Evolutionary conservation across 2,797 vertebrate species (phyloP).

Genomic region (Dromococcyx pavoninus): DNA sequence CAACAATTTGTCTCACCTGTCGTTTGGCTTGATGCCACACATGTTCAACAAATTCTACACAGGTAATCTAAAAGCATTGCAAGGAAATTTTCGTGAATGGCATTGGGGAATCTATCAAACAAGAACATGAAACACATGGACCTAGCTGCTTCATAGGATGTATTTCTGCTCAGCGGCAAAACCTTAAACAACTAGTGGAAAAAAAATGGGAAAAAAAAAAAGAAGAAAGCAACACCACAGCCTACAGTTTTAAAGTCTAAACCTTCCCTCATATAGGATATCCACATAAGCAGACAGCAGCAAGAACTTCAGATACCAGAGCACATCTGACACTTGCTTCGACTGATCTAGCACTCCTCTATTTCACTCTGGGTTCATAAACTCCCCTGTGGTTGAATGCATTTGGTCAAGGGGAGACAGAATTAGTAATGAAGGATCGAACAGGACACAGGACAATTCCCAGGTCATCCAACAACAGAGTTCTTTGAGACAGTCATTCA

Average conservation of each 20-base stretch:
- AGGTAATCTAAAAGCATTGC: neutral
- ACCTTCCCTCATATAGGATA: neutral
- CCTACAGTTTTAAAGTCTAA: neutral
- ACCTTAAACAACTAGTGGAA: neutral
- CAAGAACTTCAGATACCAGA: neutral
- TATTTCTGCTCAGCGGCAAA: neutral
- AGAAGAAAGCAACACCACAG: neutral
- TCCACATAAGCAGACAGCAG: neutral
- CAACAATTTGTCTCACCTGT: neutral
- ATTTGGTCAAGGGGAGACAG: neutral
- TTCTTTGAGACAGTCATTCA: neutral
- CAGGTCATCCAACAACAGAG: neutral
- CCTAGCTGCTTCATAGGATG: neutral
- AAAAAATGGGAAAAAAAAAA: neutral
- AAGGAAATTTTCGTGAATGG: neutral
- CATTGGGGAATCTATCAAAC: neutral
- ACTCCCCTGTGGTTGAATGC: neutral
- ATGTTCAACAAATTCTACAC: neutral
- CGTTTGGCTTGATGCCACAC: neutral
- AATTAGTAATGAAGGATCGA: neutral
- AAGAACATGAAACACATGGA: neutral
- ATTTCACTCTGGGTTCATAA: neutral
- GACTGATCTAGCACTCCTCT: neutral
- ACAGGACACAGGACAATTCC: neutral
- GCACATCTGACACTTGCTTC: neutral